Evolutionary conservation across 2,888 invertebrate genomes (phyloP).

Genomic region (Cephus nigrinus): DNA sequence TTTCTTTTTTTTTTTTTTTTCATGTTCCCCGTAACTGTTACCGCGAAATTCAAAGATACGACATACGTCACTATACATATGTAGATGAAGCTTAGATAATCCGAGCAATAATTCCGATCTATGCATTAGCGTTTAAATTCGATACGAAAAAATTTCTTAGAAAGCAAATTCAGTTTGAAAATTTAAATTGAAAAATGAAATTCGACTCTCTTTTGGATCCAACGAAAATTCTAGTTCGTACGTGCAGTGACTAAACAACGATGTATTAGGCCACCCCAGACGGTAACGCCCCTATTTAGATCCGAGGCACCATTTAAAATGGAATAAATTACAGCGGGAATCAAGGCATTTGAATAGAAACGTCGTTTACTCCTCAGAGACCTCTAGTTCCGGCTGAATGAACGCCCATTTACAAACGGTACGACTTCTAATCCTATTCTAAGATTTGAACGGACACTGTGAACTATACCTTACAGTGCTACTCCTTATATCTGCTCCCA

Average conservation of each 20-base stretch:
- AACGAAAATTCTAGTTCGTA: neutral
- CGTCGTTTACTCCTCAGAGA: neutral
- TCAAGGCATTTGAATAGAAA: constrained; percentile 14
- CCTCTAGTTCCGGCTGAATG: neutral
- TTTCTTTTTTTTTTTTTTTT: neutral
- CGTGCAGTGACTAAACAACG: constrained; percentile 5
- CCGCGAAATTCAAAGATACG: too few species aligned
- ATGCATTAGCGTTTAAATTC: neutral
- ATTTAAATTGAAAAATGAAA: neutral
- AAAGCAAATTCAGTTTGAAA: neutral
- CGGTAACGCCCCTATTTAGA: constrained; percentile 3
- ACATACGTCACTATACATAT: too few species aligned
- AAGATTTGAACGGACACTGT: neutral
- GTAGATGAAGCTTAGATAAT: neutral
- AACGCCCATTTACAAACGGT: neutral
- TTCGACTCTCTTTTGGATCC: neutral
- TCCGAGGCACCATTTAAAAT: constrained; percentile 1
- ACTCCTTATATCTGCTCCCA: neutral
- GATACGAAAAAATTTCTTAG: neutral
- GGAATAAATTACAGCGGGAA: constrained; percentile 17
- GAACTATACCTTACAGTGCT: neutral
- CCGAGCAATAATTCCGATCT: neutral
- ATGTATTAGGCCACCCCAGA: constrained; percentile 2
- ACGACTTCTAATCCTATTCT: neutral
- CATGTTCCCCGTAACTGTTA: too few species aligned